Percentiles rank a stretch among this genome's conserved stretches.
phyloP scores from a whole-genome alignment of 2,888 invertebrate species.

The Agelastica alni region DNA sequence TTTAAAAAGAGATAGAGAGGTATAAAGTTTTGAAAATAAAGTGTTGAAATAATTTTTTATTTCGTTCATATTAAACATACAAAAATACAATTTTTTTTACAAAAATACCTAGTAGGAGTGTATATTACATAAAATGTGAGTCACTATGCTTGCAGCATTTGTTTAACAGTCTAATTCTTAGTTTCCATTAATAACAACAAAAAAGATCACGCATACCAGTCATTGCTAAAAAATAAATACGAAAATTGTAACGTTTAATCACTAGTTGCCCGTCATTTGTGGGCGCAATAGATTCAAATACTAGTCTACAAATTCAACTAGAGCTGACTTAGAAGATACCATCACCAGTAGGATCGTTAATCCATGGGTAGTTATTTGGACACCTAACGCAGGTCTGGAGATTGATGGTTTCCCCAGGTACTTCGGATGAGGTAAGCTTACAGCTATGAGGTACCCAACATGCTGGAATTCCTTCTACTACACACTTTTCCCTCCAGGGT shows the following conservation, averaged over 20 bases:
- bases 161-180: conserved; percentile 50
- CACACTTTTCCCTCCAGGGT: conserved; percentile 92
- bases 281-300: conserved; percentile 41
- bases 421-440: conserved; percentile 89
- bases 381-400: conserved; percentile 91
- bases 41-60: conserved; percentile 19
- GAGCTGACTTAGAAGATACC: conserved; percentile 77
- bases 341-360: conserved; percentile 89
- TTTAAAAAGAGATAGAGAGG: no score
- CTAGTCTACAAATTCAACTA: conserved; percentile 43
- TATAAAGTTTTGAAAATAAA: background rate
- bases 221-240: conserved; percentile 53
- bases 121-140: conserved; percentile 47
- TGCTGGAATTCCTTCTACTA: conserved; percentile 79
- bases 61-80: conserved; percentile 27
- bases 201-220: conserved; percentile 53
- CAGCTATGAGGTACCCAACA: conserved; percentile 91
- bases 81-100: conserved; percentile 35
- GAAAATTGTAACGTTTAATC: conserved; percentile 49
- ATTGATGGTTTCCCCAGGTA: conserved; percentile 92
- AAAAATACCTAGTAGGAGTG: conserved; percentile 44
- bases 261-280: conserved; percentile 38
- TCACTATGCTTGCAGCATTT: conserved; percentile 39
- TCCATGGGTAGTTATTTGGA: conserved; percentile 94
- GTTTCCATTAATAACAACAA: conserved; percentile 50